These are phyloP conservation scores for Blastobasis lacticolella DNA, from an alignment of 2,888 invertebrate genomes.

Conservation along the genomic window DNA sequence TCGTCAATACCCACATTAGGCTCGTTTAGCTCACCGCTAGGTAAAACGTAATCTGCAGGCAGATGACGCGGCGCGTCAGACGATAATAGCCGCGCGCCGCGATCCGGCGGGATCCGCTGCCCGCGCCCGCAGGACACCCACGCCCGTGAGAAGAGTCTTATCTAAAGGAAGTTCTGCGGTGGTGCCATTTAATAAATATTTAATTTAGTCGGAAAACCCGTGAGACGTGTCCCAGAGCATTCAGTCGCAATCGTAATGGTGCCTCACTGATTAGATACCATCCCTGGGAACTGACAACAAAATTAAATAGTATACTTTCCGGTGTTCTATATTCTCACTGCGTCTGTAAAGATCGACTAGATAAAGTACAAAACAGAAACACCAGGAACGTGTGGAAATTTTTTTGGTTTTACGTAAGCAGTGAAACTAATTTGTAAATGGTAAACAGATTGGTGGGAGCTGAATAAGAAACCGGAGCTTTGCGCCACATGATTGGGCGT, in stretches of 20 bases:
- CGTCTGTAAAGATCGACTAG: not conserved
- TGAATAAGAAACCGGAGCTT: slow-evolving; percentile 4
- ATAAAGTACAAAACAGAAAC: no score
- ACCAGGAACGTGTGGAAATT: no score
- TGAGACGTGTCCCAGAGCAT: slow-evolving; percentile 36
- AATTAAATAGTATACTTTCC: slow-evolving; percentile 44
- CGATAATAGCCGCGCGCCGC: no score
- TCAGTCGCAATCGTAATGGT: slow-evolving; percentile 51
- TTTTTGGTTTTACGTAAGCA: not conserved
- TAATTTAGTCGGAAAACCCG: slow-evolving; percentile 54
- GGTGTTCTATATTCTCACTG: slow-evolving; percentile 27
- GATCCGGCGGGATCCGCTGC: not conserved
- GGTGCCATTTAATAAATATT: slow-evolving; percentile 53
- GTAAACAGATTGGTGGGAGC: slow-evolving; percentile 12
- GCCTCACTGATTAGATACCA: slow-evolving; percentile 65
- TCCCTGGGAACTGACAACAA: slow-evolving; percentile 62
- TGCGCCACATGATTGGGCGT: not conserved
- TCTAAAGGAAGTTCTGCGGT: slow-evolving; percentile 54
- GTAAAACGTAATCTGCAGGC: not conserved
- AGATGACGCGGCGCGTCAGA: not conserved
- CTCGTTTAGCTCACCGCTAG: no score
- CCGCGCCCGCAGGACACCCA: slow-evolving; percentile 5
- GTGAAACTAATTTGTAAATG: slow-evolving; percentile 9
- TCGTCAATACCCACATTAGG: no score
- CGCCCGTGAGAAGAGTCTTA: slow-evolving; percentile 51